Base-by-base conservation (phyloP, 1,140 invertebrate species). In the Spodoptera litura region DNA sequence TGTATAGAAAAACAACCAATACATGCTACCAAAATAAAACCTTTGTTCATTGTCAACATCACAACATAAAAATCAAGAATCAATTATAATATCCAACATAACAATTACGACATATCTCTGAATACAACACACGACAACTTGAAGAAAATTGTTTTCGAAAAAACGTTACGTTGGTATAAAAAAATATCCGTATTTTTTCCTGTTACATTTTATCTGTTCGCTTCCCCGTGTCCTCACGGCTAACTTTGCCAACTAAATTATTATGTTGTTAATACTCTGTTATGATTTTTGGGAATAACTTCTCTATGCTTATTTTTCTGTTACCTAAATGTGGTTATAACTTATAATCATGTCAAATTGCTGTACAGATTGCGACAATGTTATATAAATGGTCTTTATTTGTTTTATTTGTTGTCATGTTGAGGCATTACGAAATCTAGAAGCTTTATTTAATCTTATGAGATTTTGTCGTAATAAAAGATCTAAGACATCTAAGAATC, bases 231-330 rank as follows among this genome's bases (percentile, higher is more conserved):
- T 11, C 49, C 38, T 25, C 44, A 25, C 15, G 9, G 20, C 38
- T 61, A 35, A 61, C 27, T 61, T 66, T 49, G 38, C 11, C 62
- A 49, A 49, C 15, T 20, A 11, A 66, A 49, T 66, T 66, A 66
- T 66, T 66, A 12, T 49, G 10, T 62, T 62, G 13, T 25, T 66
- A 49, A 53, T 58, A 51, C 49, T 13, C 73, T 71, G 12, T 49
- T 49, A 49, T 66, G 62, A 49, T 66, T 66, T 49, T 66, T 44
- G 8, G 38, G 10, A 35, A 4, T 38, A 64, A 64, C 35, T 64
- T 64, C n/a, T 3, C 27, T 6, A 62, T 35, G 38, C 35, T 38
- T 10, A 44, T 38, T 35, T 44, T 3, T 64, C 31, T 44, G 31
- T 64, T 44, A 35, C 35, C n/a, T 64, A 15, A 44, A 44, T 20